Conservation (phyloP, 2,888 invertebrate genomes). For the Nematopogon swammerdamellus region DNA sequence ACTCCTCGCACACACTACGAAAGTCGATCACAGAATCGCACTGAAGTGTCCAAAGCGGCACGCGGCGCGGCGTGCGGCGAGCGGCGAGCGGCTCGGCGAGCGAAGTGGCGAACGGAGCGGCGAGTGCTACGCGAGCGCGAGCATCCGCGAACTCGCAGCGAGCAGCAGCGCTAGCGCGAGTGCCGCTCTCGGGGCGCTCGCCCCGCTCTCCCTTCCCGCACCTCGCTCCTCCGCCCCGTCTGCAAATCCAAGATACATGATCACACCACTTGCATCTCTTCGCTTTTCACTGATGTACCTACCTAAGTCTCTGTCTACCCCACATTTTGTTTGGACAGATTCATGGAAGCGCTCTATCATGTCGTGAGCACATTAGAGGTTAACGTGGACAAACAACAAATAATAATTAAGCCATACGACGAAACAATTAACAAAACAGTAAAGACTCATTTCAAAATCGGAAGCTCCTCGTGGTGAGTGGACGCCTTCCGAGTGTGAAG, state of each 20-base stretch:
- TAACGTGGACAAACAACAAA: too few relatives aligned
- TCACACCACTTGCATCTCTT: too few relatives aligned
- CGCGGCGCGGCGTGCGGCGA: conserved; percentile 2
- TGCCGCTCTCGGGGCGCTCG: conserved; percentile 11
- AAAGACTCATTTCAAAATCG: too few relatives aligned
- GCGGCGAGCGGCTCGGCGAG: too few relatives aligned
- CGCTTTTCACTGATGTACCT: too few relatives aligned
- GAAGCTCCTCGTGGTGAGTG: too few relatives aligned
- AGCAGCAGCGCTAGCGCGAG: conserved; percentile 15
- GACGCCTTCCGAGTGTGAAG: too few relatives aligned
- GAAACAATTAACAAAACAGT: too few relatives aligned
- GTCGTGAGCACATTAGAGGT: too few relatives aligned
- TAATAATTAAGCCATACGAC: too few relatives aligned
- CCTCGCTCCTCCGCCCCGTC: conserved; percentile 6
- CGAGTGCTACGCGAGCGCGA: conserved; percentile 40
- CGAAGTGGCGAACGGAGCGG: conserved; percentile 25
- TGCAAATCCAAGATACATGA: too few relatives aligned
- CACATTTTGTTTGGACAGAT: conserved; percentile 2
- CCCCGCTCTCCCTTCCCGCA: conserved; percentile 11
- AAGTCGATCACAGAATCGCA: conserved; percentile 24
- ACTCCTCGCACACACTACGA: conserved; percentile 16
- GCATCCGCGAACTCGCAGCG: conserved; percentile 16
- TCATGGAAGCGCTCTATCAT: conserved; percentile 1
- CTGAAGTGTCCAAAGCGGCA: conserved; percentile 1
- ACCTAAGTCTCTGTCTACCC: too few relatives aligned